Evolutionary conservation across 2,113 vertebrate species (phyloP), one percentile per base, ranked within the genome.

Genomic region (Xiphophorus maculatus): DNA sequence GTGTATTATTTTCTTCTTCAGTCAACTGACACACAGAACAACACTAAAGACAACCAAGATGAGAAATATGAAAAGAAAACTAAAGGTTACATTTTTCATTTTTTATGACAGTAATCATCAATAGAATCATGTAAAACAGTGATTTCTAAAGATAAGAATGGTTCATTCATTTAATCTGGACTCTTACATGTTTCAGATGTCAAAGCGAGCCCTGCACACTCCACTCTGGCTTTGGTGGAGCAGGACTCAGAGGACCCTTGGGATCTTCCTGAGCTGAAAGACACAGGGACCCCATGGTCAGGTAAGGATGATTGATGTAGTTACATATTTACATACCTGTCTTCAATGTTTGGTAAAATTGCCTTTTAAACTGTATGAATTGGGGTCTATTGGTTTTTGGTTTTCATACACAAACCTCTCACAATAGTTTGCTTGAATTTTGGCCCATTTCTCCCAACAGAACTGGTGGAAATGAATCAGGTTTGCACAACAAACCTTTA

Each of bases 241-340:
- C 93, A 89, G 19, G 83, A 89, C 22, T 48, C 2, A 2, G 70
- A 79, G 37, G 86, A 97, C 83, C 96, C 96, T 1, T 99, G 97
- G 98, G 91, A 95, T 65, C 66, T 96, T 69, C 95, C 96, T 0
- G 95, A 94, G 60, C 90, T 98, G 30, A 91, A 92, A 87, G 94
- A 96, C 84, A 94, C 86, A 0, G 96, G 96, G 5, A 71, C 94
- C 77, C 94, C 95, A 73, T 99, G 97, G 97, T 94, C 96, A 96
- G 97, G 97, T 99, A 83, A 74, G 63, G 51, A 71, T 32, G 22
- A 5, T 48, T 6, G 19, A 5, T 48, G 3, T 42, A 0, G 10
- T 2, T 42, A 42, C 13, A 42, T 42, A 33, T 33, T 33, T 33
- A 33, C 7, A 33, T 33, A 33, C 33, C 33, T 33, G 33, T 33